Percentiles rank a stretch among this genome's conserved stretches.
Conservation (phyloP, 2,888 invertebrate genomes). For the Ethmia dodecea region DNA sequence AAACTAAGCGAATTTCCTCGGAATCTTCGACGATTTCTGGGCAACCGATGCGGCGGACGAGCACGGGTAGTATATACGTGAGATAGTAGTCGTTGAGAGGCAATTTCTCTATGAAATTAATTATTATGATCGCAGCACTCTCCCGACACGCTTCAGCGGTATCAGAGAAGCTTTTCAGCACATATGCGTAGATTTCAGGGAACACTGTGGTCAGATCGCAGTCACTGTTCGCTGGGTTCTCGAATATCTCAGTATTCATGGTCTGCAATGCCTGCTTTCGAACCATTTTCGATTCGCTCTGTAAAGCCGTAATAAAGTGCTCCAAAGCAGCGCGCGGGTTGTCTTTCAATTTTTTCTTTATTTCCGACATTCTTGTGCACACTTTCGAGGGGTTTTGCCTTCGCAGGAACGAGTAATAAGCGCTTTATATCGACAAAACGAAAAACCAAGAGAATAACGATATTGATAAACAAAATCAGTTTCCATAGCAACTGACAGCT, state of each 20-base stretch:
- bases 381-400: neutral
- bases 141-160: constrained; percentile 81
- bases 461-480: constrained; percentile 50
- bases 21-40: constrained; percentile 82
- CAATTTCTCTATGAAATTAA: constrained; percentile 74
- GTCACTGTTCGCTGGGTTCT: constrained; percentile 44
- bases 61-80: constrained; percentile 84
- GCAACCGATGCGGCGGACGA: constrained; percentile 87
- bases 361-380: constrained; percentile 36
- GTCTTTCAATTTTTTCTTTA: constrained; percentile 38
- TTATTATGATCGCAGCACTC: constrained; percentile 72
- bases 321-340: constrained; percentile 53
- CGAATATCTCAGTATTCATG: constrained; percentile 68
- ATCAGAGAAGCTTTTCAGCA: constrained; percentile 71
- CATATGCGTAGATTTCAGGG: constrained; percentile 56
- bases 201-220: constrained; percentile 54
- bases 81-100: constrained; percentile 84
- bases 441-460: constrained; percentile 8
- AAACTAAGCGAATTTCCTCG: constrained; percentile 89
- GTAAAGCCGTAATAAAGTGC: constrained; percentile 56
- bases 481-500: constrained; percentile 45
- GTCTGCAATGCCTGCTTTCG: constrained; percentile 76
- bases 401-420: too few species aligned
- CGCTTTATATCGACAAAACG: constrained; percentile 15
- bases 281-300: constrained; percentile 78